Base-by-base conservation (phyloP, 2,113 vertebrate genomes). In the Clinocottus analis region DNA sequence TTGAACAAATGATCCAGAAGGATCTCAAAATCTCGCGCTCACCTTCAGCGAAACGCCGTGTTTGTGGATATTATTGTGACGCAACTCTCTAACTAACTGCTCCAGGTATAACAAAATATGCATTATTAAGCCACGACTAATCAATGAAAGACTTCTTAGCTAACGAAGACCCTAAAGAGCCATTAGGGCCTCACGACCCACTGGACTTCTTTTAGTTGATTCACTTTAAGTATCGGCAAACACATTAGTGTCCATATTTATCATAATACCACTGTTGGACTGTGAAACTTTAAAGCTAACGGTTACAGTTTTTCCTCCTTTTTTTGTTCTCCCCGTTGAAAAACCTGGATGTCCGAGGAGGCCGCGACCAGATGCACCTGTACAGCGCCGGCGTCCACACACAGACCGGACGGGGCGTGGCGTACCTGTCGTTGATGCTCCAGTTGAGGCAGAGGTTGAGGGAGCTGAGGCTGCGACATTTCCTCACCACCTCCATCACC, bases 401-500 rank as follows among this genome's bases (percentile, higher is more conserved):
- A 49, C 0, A 21, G 31, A 17, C 8, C 5, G 3, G 8, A 21
- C 8, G 31, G 25, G 49, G 21, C 47, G 60, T 37, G 13, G 64
- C 55, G 81, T 95, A 99, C 98, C 97, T 97, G 97, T 99, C 98
- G 77, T 99, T 97, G 93, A 99, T 99, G 95, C 97, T 98, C 96
- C 97, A 98, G 94, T 99, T 99, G 91, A 99, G 95, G 94, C 98
- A 99, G 27, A 99, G 97, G 95, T 99, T 99, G 87, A 99, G 96
- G 56, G 98, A 99, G 89, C 95, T 98, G 84, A 99, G 96, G 82
- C 96, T 97, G 89, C 93, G 96, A 93, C 98, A 99, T 90, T 96
- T 97, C 90, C 96, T 98, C 88, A 99, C 98, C 93, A 99, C 96
- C 93, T 99, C 98, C 97, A 99, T 99, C 91, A 99, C 98, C 0